phyloP scores from a whole-genome alignment of 23 tunicate species.

The Botrylloides violaceus region DNA sequence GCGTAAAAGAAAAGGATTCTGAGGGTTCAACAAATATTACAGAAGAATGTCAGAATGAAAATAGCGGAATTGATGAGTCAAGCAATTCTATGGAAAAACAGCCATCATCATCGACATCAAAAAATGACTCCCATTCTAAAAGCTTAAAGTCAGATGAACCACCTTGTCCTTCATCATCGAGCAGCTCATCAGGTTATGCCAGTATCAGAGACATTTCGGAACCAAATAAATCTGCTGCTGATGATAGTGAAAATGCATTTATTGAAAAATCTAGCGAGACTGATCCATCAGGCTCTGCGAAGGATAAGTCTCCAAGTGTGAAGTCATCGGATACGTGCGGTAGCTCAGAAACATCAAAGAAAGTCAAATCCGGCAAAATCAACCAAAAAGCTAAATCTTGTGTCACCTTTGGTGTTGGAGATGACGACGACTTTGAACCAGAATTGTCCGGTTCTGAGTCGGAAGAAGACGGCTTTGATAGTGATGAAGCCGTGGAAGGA shows the following conservation, averaged over 20 bases:
- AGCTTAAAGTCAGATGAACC: neutral
- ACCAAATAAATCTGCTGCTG: neutral
- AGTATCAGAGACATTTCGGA: neutral
- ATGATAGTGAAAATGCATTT: neutral
- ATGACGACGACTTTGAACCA: conserved; percentile 17
- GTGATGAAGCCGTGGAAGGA: conserved; percentile 78
- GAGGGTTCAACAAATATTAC: neutral
- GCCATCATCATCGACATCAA: neutral
- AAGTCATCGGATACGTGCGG: neutral
- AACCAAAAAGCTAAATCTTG: neutral
- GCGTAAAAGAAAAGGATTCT: neutral
- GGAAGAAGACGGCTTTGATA: conserved; percentile 44
- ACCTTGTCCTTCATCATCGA: neutral
- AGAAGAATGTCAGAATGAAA: neutral
- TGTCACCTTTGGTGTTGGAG: neutral
- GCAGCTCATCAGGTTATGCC: no score
- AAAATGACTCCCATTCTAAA: no score
- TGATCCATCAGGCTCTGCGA: neutral
- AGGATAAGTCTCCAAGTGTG: neutral
- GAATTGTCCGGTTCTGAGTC: conserved; percentile 12
- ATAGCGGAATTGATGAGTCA: no score
- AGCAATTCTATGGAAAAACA: neutral
- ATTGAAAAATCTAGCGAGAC: neutral
- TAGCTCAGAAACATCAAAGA: neutral
- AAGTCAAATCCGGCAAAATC: neutral